Conservation (phyloP, 2,888 invertebrate species). For the Electrophaes corylata region DNA sequence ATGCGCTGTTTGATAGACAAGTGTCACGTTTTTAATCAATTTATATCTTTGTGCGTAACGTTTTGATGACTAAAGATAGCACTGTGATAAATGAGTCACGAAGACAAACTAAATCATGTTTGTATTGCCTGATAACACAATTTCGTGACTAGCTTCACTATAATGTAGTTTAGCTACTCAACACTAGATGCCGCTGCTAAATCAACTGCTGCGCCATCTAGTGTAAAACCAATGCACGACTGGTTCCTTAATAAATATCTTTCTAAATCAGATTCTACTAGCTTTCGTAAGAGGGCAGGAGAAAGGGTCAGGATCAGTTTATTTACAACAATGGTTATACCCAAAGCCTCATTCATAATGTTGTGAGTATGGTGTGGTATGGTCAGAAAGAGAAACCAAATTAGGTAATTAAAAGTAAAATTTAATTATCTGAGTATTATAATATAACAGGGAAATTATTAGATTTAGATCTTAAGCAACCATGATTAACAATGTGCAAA, state of each 20-base stretch:
- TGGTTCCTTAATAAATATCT: not conserved
- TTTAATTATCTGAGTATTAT: slow-evolving; percentile 5
- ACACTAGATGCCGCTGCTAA: slow-evolving; percentile 50
- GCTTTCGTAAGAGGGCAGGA: not conserved
- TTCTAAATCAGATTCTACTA: not conserved
- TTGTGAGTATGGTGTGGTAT: too few species aligned
- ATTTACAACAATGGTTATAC: too few species aligned
- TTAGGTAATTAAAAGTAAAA: too few species aligned
- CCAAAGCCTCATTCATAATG: too few species aligned
- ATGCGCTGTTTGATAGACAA: slow-evolving; percentile 18
- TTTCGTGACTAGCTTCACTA: slow-evolving; percentile 7
- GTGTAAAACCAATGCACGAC: not conserved
- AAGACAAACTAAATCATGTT: slow-evolving; percentile 30
- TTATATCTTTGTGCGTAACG: slow-evolving; percentile 29
- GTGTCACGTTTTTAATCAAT: slow-evolving; percentile 32
- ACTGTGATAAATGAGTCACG: slow-evolving; percentile 34
- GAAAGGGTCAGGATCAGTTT: too few species aligned
- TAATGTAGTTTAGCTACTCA: slow-evolving; percentile 43
- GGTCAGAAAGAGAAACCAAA: too few species aligned
- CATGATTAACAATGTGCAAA: slow-evolving; percentile 21
- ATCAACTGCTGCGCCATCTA: slow-evolving; percentile 21
- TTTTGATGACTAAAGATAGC: slow-evolving; percentile 38
- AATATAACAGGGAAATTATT: slow-evolving; percentile 14
- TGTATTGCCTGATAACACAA: slow-evolving; percentile 22
- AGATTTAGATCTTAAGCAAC: slow-evolving; percentile 13